Evolutionary conservation across 2,113 vertebrate genomes (phyloP).

Genomic region (Seriola rivoliana): DNA sequence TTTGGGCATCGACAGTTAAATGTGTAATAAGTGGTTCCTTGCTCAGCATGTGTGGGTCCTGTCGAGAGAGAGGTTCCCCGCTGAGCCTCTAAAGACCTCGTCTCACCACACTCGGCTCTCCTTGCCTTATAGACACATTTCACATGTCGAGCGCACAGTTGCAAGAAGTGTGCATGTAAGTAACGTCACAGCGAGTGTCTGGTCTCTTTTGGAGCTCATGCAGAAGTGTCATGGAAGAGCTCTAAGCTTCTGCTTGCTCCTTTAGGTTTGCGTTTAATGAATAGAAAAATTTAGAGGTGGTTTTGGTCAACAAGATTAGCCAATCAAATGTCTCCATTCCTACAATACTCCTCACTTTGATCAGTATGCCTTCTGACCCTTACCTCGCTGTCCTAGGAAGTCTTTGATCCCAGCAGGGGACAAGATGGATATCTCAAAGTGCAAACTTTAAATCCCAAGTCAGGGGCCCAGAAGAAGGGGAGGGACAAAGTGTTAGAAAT

Average conservation of each 20-base stretch:
- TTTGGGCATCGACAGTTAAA: slow-evolving; percentile 74
- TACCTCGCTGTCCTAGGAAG: slow-evolving; percentile 15
- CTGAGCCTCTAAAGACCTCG: slow-evolving; percentile 67
- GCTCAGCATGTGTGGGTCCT: slow-evolving; percentile 60
- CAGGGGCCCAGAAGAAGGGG: slow-evolving; percentile 1
- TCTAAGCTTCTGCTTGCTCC: slow-evolving; percentile 3
- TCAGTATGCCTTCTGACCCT: slow-evolving; percentile 15
- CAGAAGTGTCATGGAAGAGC: slow-evolving; percentile 2
- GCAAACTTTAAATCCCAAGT: slow-evolving; percentile 33
- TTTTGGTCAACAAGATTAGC: slow-evolving; percentile 22
- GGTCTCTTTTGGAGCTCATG: neutral
- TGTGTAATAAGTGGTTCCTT: slow-evolving; percentile 76
- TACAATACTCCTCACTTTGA: slow-evolving; percentile 32
- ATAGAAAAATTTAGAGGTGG: slow-evolving; percentile 10
- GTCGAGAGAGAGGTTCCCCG: slow-evolving; percentile 52
- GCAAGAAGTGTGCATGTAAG: slow-evolving; percentile 38
- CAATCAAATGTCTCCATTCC: slow-evolving; percentile 15
- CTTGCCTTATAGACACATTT: slow-evolving; percentile 41
- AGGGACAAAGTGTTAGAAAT: slow-evolving; percentile 13
- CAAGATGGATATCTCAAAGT: slow-evolving; percentile 46
- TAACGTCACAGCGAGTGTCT: slow-evolving; percentile 5
- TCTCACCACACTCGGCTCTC: slow-evolving; percentile 58
- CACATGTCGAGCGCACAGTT: slow-evolving; percentile 34
- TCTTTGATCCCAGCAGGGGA: slow-evolving; percentile 54
- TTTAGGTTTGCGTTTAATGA: neutral